phyloP scores from a whole-genome alignment of 2,797 vertebrate species.

The Aulostomus chinensis region DNA sequence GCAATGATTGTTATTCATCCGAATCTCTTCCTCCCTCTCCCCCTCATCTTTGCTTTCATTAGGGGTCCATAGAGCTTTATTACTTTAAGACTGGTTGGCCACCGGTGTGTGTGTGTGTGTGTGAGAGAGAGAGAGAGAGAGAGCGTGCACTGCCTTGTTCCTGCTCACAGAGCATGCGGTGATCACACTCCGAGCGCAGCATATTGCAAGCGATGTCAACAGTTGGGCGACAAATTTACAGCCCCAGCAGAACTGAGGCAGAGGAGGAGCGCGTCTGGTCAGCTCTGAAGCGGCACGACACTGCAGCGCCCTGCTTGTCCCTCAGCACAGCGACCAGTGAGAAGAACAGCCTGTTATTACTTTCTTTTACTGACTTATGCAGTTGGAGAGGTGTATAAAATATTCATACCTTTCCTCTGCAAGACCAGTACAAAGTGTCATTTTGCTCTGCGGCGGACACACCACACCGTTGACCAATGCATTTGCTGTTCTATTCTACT shows the following conservation, averaged over 20 bases:
- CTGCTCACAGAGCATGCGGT: conserved; percentile 59
- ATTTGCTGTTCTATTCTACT: conserved; percentile 16
- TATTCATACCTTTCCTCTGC: conserved; percentile 59
- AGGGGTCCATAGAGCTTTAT: conserved; percentile 69
- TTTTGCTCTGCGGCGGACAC: conserved; percentile 38
- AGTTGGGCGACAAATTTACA: conserved; percentile 78
- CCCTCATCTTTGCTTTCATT: conserved; percentile 56
- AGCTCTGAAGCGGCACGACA: conserved; percentile 46
- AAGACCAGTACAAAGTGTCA: conserved; percentile 52
- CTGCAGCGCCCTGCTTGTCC: conserved; percentile 28
- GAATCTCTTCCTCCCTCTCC: conserved; percentile 63
- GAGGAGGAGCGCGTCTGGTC: conserved; percentile 58
- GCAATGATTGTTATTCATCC: conserved; percentile 76
- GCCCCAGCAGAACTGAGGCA: conserved; percentile 42
- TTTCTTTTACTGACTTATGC: conserved; percentile 49
- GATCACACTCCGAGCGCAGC: conserved; percentile 57
- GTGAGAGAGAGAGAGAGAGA: conserved; percentile 28
- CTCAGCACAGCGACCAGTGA: conserved; percentile 32
- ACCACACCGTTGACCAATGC: conserved; percentile 41
- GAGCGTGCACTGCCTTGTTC: conserved; percentile 54
- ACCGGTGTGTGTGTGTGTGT: conserved; percentile 52
- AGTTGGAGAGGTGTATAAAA: conserved; percentile 52
- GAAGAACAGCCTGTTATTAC: conserved; percentile 51
- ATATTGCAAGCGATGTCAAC: conserved; percentile 78
- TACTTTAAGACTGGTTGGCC: conserved; percentile 74